A percentile compares a stretch with the other conserved stretches of the same genome.
Conservation (phyloP, 2,113 vertebrate genomes). For the Heptranchias perlo region DNA sequence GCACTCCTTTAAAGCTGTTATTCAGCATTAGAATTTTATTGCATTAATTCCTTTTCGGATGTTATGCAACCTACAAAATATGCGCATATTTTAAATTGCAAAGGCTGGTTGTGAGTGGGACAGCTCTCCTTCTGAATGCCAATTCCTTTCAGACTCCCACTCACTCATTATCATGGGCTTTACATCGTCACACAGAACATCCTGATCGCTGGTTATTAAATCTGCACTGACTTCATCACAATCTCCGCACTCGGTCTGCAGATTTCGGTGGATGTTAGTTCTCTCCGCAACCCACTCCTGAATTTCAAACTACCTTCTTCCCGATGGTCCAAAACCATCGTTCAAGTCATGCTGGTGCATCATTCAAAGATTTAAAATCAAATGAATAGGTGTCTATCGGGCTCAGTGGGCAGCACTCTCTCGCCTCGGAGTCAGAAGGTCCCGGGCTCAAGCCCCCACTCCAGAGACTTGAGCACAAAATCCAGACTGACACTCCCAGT, state of each 20-base stretch:
- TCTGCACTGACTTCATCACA: neutral
- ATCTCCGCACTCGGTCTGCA: neutral
- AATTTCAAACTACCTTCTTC: neutral
- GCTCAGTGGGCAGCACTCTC: neutral
- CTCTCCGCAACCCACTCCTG: neutral
- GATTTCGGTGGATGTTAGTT: neutral
- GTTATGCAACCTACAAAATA: neutral
- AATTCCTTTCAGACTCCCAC: neutral
- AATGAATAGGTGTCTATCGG: neutral
- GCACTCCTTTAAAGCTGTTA: neutral
- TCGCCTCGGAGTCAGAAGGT: neutral
- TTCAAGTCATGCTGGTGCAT: neutral
- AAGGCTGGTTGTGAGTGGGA: neutral
- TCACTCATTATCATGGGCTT: neutral
- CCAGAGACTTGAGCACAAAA: neutral
- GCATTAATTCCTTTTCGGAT: neutral
- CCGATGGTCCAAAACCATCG: neutral
- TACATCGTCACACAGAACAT: neutral
- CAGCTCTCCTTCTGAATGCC: neutral
- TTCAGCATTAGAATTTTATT: neutral
- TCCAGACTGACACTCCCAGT: no score
- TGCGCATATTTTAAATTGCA: neutral
- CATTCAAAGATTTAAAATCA: neutral
- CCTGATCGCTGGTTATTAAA: neutral
- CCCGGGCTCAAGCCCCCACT: neutral